These are phyloP conservation scores for Corythornis vintsioides DNA, from an alignment of 2,113 vertebrate species.

Conservation along the genomic window DNA sequence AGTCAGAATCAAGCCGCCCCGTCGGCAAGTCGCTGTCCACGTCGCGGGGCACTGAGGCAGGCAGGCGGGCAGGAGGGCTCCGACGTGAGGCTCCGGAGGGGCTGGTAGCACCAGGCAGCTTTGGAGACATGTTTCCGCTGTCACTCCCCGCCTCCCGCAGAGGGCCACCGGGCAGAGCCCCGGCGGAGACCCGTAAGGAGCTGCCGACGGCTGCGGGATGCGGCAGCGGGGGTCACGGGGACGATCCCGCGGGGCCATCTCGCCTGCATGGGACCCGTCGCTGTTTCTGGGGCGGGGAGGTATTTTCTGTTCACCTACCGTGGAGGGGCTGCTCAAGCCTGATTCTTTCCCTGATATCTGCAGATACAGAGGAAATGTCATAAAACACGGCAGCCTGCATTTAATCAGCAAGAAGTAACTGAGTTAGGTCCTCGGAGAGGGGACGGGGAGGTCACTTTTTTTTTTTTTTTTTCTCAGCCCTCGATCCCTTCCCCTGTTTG, in stretches of 20 bases:
- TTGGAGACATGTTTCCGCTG: not conserved
- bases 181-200: not conserved
- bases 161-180: not conserved
- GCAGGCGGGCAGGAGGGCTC: not conserved
- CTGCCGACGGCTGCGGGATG: not conserved
- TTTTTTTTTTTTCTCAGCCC: not conserved
- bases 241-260: not conserved
- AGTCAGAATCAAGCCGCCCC: not conserved
- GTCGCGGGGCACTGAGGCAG: not conserved
- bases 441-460: not conserved
- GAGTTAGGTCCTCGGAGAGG: constrained; percentile 10
- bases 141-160: not conserved
- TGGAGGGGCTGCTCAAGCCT: not conserved
- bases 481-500: constrained; percentile 7
- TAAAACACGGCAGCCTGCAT: not conserved
- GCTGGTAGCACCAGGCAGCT: not conserved
- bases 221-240: not conserved
- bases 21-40: constrained; percentile 5
- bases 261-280: not conserved
- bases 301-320: not conserved
- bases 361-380: not conserved
- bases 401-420: not conserved
- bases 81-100: not conserved
- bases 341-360: not conserved
- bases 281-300: not conserved